Evolutionary conservation across 2,888 invertebrate species (phyloP).

Genomic region (Cyclophora punctaria): DNA sequence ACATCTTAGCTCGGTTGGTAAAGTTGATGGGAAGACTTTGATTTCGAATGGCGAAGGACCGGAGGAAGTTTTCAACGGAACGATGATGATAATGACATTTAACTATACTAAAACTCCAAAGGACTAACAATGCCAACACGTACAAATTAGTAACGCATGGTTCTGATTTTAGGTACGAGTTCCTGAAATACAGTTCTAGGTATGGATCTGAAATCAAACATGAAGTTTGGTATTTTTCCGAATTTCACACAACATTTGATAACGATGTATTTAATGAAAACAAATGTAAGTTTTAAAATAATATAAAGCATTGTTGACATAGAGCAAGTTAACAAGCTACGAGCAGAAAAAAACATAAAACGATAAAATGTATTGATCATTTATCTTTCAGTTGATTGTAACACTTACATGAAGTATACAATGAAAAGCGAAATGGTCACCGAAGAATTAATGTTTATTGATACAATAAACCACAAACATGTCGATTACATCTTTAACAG

Average conservation of each 20-base stretch:
- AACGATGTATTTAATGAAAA: conserved; percentile 23
- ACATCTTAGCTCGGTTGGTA: too few species aligned
- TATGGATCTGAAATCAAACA: conserved; percentile 26
- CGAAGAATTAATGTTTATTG: conserved; percentile 26
- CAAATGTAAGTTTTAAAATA: conserved; percentile 23
- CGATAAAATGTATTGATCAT: too few species aligned
- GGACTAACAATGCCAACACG: too few species aligned
- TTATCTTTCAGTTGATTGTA: not conserved
- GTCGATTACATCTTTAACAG: conserved; percentile 37
- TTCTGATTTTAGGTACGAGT: conserved; percentile 36
- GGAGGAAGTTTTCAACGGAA: too few species aligned
- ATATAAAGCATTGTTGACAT: too few species aligned
- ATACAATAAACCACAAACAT: conserved; percentile 37
- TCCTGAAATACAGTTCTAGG: conserved; percentile 32
- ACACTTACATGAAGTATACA: not conserved
- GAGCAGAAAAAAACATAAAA: too few species aligned
- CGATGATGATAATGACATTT: too few species aligned
- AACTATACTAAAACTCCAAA: too few species aligned
- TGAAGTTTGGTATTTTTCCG: conserved; percentile 41
- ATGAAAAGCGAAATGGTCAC: conserved; percentile 24
- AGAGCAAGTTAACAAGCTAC: too few species aligned
- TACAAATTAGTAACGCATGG: too few species aligned
- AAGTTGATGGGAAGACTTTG: too few species aligned
- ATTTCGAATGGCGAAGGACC: too few species aligned
- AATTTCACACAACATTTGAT: conserved; percentile 26